Evolutionary conservation across 37 sponge, comb jelly and placozoan species (phyloP), one percentile per base, ranked within the genome.

Genomic region (Chondrilla cf. caribensis): DNA sequence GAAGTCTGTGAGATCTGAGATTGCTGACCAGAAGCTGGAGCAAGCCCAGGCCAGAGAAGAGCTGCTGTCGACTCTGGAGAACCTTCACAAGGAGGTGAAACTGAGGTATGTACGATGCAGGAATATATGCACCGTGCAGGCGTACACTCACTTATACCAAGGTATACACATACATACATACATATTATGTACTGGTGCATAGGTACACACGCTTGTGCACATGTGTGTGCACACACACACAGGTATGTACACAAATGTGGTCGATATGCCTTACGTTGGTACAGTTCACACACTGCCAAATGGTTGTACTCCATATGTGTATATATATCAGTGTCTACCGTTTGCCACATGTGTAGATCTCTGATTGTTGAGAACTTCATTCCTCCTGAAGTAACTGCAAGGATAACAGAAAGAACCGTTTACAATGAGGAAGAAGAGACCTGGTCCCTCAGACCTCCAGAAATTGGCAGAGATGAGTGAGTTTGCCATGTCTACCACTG

Each of bases 321-420:
- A 24, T 36, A 24, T 36, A 71, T 24, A 36, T 71, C 5, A 26
- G 36, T 36, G n/a, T 24, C 24, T 11, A 37, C 24, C 41, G 0
- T 29, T 18, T 24, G 36, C 40, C 24, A 40, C 77, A 1, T 31
- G 18, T 68, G 40, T 82, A 93, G 95, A 70, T 71, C 38, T 4
- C 60, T 92, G 72, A 89, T 97, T 37, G 79, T 89, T n/a, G 95
- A 97, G 26, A 94, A 94, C 87, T 97, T 97, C 58, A 82, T 97
- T 29, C 92, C 95, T 43, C 44, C 79, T 4, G 83, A 82, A 21
- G 92, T 79, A 38, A 59, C 59, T 19, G 87, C 87, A 67, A 93
- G 73, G 85, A 31, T 98, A 17, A 60, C 25, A 31, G 66, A 62
- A 11, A 87, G 99, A 71, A 92, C 94, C 0, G 68, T 75, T 29